Base-by-base conservation (phyloP, 2,888 invertebrate species). In the Pantelozetes paolii region DNA sequence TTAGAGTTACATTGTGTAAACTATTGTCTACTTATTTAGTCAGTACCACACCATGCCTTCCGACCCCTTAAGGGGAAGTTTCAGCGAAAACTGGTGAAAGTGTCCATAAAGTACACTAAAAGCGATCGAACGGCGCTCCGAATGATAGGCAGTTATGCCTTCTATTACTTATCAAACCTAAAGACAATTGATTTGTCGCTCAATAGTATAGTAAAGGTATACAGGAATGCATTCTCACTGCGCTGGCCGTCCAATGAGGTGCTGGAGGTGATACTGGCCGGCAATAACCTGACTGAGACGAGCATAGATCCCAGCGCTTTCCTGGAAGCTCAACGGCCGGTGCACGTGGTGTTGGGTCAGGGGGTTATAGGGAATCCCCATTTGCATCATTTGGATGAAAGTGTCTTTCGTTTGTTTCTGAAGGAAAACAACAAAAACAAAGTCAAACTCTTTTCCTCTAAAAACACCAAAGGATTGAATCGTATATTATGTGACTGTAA, bases 111-210 rank as follows among this genome's bases (percentile, higher is more conserved):
- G 20, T 57, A 62, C n/a, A 54, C 69, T 1, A 74, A 74, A 40
- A 50, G 9, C 40, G 70, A 70, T 59, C 48, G 69, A n/a, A 28
- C 30, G n/a, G 36, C 36, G 28, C 69, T 74, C 30, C 50, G 74
- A 28, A 69, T 70, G 59, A 42, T 74, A 3, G 74, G 74, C 45
- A 74, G 74, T 57, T 74, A 74, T 71, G 74, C 74, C 15, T 74
- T 74, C 50, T 74, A 74, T 45, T 74, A 74, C 59, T 57, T 74
- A 28, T 74, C 74, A 18, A 74, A 74, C 26, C 32, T 74, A 9
- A 50, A 57, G n/a, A 50, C 70, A 42, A 74, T 74, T n/a, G 74
- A 74, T 28, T 28, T 74, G 18, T 74, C 74, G 26, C 48, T 70
- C n/a, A 74, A 74, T 40, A 70, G 70, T 42, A 74, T 74, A 18